Percentiles rank a stretch among this genome's conserved stretches.
Evolutionary conservation across 64 coral and sea anemone genomes (phyloP).

Genomic region (Actinia tenebrosa): DNA sequence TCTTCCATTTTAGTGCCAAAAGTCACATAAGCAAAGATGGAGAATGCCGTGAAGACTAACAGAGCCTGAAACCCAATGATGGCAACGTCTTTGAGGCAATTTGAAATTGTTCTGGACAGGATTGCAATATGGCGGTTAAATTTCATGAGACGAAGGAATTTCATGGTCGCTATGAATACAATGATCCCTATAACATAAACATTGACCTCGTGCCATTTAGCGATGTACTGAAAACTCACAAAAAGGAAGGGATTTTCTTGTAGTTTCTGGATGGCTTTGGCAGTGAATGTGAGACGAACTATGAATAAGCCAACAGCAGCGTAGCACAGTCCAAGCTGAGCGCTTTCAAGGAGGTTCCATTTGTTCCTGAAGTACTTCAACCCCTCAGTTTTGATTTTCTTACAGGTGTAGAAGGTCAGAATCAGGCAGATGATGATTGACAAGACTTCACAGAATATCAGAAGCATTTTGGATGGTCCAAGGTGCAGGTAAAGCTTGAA

Average conservation of each 20-base stretch:
- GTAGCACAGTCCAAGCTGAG: constrained; percentile 25
- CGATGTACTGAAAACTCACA: constrained; percentile 54
- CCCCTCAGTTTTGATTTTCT: constrained; percentile 31
- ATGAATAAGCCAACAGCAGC: constrained; percentile 47
- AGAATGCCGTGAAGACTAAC: constrained; percentile 42
- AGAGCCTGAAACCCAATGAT: constrained; percentile 38
- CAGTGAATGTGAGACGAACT: constrained; percentile 39
- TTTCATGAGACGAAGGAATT: constrained; percentile 56
- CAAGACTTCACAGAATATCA: constrained; percentile 51
- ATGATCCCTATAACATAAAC: constrained; percentile 51
- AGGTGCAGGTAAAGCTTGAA: constrained; percentile 64
- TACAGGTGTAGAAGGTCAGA: constrained; percentile 34
- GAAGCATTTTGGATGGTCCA: constrained; percentile 17
- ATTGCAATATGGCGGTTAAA: constrained; percentile 68
- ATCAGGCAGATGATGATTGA: constrained; percentile 31
- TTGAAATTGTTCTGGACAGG: constrained; percentile 32
- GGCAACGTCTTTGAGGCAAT: constrained; percentile 21
- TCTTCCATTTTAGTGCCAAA: constrained; percentile 56
- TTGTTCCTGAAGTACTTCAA: constrained; percentile 39
- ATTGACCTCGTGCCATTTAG: constrained; percentile 54
- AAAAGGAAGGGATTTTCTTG: constrained; percentile 61
- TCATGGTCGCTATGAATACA: constrained; percentile 65
- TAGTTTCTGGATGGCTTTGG: constrained; percentile 39
- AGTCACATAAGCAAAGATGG: constrained; percentile 50
- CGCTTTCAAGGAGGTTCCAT: constrained; percentile 54